Evolutionary conservation across 2,797 vertebrate genomes (phyloP).

Genomic region (Sarcoramphus papa): DNA sequence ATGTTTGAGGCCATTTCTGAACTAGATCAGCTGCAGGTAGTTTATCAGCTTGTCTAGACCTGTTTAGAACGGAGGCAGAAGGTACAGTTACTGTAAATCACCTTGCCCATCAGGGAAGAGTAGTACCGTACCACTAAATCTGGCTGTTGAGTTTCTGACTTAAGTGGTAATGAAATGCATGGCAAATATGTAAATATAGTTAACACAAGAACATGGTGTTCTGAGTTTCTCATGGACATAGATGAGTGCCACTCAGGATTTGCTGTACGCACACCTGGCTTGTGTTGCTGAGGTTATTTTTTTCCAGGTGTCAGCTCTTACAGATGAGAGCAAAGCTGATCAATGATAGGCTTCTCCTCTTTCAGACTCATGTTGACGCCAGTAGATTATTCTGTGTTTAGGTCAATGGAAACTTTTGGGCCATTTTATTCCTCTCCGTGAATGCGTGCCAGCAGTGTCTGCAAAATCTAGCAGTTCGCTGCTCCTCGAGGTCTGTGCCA

Average conservation of each 20-base stretch:
- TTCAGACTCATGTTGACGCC: background rate
- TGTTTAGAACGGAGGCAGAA: background rate
- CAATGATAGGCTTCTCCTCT: background rate
- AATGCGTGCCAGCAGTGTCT: background rate
- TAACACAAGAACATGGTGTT: background rate
- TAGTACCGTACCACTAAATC: rapidly evolving
- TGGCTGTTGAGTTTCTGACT: background rate
- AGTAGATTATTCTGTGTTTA: background rate
- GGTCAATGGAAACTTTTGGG: conserved; percentile 22
- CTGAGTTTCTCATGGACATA: background rate
- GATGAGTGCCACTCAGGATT: background rate
- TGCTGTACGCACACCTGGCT: background rate
- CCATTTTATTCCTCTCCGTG: background rate
- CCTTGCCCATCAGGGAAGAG: background rate
- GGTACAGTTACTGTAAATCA: background rate
- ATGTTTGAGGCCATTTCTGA: background rate
- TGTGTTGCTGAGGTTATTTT: background rate
- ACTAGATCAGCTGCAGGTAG: background rate
- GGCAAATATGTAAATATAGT: background rate
- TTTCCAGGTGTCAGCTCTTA: background rate
- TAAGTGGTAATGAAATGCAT: background rate
- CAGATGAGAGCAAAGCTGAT: background rate
- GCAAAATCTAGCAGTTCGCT: background rate
- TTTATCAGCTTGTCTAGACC: background rate
- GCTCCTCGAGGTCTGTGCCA: background rate